Base-by-base conservation (phyloP, 1,140 invertebrate species). In the Heterodera carotae region DNA sequence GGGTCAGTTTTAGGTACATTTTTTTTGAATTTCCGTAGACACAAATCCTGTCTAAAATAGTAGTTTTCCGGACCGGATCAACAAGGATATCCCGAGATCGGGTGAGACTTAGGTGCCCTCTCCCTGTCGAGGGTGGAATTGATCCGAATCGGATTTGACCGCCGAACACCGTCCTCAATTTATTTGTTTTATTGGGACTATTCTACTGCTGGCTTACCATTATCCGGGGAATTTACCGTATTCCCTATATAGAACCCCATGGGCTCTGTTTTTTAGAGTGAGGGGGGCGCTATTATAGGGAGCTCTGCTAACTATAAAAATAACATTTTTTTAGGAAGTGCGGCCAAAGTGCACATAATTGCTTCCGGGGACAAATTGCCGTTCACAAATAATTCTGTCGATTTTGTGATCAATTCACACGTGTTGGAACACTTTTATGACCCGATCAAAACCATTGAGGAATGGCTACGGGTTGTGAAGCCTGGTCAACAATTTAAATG, bases 351-450 rank as follows among this genome's bases (percentile, higher is more conserved):
- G 33, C 67, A 76, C 29, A 36, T 71, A 3, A 34, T 76, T n/a
- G 39, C 75, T 10, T 60, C 66, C 4, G 75, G 75, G 15, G 67
- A 76, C 66, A 43, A 59, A 53, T 67, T 76, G 31, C 75, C 75
- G 10, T 75, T 76, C 33, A 29, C 71, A 4, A 59, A 76, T 22
- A 39, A 53, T 33, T 71, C 75, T 3, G 48, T 70, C 22, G 66
- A 76, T 34, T 76, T 76, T 76, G 75, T 76, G 39, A 22, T 76
- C 36, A 76, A 67, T 31, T 76, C 75, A 22, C 75, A 76, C 60
- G 62, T 68, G 27, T 62, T 76, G 33, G 75, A 76, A 36, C 75
- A 76, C 27, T 76, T 76, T 69, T 76, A 56, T 68, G 75, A 76
- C 36, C 75, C 75, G 31, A 76, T 76, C 53, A 76, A 71, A 31